phyloP scores from a whole-genome alignment of 1,140 invertebrate species.

The Anoplolepis gracilipes region DNA sequence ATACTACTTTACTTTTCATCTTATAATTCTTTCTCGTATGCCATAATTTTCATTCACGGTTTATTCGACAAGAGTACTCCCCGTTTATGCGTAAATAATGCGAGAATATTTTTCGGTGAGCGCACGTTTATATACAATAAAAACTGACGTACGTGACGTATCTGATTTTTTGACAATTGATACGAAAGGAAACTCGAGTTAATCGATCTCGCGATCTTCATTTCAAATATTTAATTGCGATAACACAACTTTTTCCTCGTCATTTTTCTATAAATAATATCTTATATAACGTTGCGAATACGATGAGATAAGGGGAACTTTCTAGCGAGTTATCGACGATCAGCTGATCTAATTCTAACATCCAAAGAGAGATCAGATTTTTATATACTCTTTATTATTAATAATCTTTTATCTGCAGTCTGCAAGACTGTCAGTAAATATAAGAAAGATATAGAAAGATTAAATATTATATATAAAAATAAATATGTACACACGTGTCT shows the following conservation, averaged over 20 bases:
- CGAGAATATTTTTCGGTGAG: background rate
- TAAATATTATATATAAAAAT: too few species aligned
- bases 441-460: background rate
- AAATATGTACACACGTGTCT: too few species aligned
- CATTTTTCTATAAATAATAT: conserved; percentile 17
- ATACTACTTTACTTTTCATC: background rate
- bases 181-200: background rate
- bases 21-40: conserved; percentile 29
- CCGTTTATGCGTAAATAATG: background rate
- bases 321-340: background rate
- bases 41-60: background rate
- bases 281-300: background rate
- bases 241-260: conserved; percentile 29
- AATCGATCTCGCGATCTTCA: background rate
- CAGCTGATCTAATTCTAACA: conserved; percentile 31
- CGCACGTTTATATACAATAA: background rate
- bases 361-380: background rate
- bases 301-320: background rate
- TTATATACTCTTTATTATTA: background rate
- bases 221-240: background rate
- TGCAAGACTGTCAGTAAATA: background rate
- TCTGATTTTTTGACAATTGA: background rate
- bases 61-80: background rate
- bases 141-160: background rate
- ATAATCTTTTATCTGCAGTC: background rate